A percentile compares a stretch with the other conserved stretches of the same genome.
Conservation (phyloP, 2,888 invertebrate genomes). For the Hedychridium roseum region DNA sequence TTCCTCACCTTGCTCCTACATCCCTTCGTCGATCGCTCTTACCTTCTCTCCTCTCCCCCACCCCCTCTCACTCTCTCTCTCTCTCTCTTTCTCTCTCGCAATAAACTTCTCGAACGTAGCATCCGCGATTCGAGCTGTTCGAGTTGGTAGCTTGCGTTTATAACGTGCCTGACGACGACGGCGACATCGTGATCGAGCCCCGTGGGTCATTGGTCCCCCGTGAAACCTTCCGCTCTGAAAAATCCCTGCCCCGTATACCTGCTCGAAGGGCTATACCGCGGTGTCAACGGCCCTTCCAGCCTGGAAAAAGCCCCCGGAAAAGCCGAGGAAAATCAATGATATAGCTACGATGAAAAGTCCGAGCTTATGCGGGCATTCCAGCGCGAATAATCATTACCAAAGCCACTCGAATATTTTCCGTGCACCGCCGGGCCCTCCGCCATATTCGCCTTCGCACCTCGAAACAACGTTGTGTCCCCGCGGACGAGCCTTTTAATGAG, state of each 20-base stretch:
- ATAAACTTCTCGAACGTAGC: conserved; percentile 6
- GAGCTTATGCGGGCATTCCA: no score
- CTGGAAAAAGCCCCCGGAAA: no score
- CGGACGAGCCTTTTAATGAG: no score
- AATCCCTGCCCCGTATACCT: conserved; percentile 1
- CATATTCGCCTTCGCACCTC: no score
- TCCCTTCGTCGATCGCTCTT: conserved; percentile 13
- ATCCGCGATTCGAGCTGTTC: conserved; percentile 7
- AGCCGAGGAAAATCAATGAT: no score
- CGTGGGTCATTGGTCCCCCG: conserved; percentile 28
- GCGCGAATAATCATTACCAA: no score
- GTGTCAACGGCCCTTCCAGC: no score
- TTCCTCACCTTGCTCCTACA: not conserved
- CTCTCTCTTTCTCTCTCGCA: not conserved
- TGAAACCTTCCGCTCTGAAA: conserved; percentile 6
- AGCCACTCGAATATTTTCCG: no score
- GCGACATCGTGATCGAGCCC: conserved; percentile 21
- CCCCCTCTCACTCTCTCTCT: conserved; percentile 6
- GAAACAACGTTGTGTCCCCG: no score
- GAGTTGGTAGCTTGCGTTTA: conserved; percentile 13
- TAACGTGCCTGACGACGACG: conserved; percentile 19
- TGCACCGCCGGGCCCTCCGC: no score
- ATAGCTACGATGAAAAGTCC: no score
- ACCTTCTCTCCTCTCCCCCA: conserved; percentile 8
- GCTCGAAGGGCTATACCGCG: no score